phyloP scores from a whole-genome alignment of 2,888 invertebrate species.

The Diloba caeruleocephala region DNA sequence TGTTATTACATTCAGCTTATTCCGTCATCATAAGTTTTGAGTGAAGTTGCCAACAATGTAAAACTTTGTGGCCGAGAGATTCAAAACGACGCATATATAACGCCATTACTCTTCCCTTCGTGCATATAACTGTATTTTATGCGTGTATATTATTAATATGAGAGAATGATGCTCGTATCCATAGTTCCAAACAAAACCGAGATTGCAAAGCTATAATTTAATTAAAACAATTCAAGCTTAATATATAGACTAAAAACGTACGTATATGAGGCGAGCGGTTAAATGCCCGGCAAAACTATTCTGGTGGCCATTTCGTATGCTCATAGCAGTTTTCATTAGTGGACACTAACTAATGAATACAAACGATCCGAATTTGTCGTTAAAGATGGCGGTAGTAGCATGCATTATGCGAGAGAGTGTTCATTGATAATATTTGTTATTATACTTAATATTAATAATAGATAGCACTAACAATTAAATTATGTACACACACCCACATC shows the following conservation, averaged over 20 bases:
- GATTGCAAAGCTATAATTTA: constrained; percentile 35
- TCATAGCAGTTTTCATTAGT: constrained; percentile 79
- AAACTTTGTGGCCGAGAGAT: neutral
- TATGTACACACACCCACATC: too few species aligned
- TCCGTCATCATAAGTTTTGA: too few species aligned
- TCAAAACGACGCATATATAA: neutral
- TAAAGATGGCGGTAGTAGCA: constrained; percentile 57
- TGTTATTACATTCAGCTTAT: too few species aligned
- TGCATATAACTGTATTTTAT: neutral
- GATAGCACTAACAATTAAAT: too few species aligned
- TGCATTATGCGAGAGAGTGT: constrained; percentile 14
- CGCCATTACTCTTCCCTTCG: neutral
- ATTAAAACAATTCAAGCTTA: constrained; percentile 28
- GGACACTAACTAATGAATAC: constrained; percentile 83
- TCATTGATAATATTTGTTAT: constrained; percentile 24
- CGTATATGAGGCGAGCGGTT: constrained; percentile 64
- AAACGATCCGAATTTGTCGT: constrained; percentile 72
- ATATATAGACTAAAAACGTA: constrained; percentile 48
- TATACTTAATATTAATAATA: too few species aligned
- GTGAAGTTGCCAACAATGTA: neutral
- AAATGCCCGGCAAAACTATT: constrained; percentile 72
- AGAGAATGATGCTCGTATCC: neutral
- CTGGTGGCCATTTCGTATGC: constrained; percentile 69
- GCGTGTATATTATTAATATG: neutral
- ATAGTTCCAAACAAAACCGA: constrained; percentile 18